Percentiles rank a stretch among this genome's conserved stretches.
Conservation (phyloP, 2,113 vertebrate species). For the Ciconia stormi region DNA sequence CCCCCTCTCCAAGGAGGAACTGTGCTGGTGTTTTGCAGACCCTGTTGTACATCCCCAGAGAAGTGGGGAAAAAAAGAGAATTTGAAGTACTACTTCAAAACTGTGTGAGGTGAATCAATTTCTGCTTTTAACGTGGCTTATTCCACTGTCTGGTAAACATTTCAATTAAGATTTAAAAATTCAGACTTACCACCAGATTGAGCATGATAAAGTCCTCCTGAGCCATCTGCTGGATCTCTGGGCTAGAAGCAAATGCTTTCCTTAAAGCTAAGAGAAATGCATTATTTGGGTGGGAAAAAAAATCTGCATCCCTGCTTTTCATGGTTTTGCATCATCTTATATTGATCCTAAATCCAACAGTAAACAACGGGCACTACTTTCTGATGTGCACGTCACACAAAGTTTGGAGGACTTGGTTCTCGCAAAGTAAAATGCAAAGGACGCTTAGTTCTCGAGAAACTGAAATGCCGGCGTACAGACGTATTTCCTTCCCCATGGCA, state of each 20-base stretch:
- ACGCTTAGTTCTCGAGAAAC: not conserved
- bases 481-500: not conserved
- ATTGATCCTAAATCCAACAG: not conserved
- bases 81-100: not conserved
- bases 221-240: conserved; percentile 74
- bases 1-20: not conserved
- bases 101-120: not conserved
- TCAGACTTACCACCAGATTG: conserved; percentile 70
- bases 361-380: not conserved
- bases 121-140: not conserved
- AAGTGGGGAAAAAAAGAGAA: not conserved
- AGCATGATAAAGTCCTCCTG: conserved; percentile 78
- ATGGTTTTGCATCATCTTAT: not conserved
- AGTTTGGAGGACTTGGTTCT: not conserved
- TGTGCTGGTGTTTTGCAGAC: not conserved
- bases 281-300: not conserved
- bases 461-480: not conserved
- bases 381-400: not conserved
- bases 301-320: not conserved
- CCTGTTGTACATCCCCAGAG: not conserved
- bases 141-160: not conserved
- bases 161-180: not conserved
- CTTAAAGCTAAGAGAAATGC: conserved; percentile 64
- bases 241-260: conserved; percentile 65
- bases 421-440: not conserved